Percentiles rank a stretch among this genome's conserved stretches.
These are phyloP conservation scores for Horisme vitalbata DNA, from an alignment of 2,888 invertebrate genomes.

Conservation along the genomic window DNA sequence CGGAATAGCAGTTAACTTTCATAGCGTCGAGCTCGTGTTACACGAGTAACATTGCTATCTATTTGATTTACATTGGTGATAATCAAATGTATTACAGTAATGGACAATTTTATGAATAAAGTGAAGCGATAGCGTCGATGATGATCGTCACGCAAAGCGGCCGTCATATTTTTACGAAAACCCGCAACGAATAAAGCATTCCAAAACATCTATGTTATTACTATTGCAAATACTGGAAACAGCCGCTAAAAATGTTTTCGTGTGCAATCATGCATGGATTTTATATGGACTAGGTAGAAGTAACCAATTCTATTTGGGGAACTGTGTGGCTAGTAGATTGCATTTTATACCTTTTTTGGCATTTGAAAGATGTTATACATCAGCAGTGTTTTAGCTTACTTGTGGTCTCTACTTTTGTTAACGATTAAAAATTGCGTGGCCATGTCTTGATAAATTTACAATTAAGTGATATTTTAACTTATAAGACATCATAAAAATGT, in stretches of 20 bases:
- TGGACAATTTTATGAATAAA: constrained; percentile 51
- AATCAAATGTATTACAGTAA: constrained; percentile 57
- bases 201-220: constrained; percentile 15
- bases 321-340: not conserved
- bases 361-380: too few relatives aligned
- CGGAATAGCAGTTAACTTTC: constrained; percentile 34
- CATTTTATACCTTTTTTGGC: too few relatives aligned
- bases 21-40: constrained; percentile 34
- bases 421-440: too few relatives aligned
- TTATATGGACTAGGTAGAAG: constrained; percentile 11
- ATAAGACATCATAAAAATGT: constrained; percentile 18
- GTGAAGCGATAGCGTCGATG: constrained; percentile 45
- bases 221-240: constrained; percentile 20
- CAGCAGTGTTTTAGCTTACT: too few relatives aligned
- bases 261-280: constrained; percentile 17
- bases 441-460: constrained; percentile 1
- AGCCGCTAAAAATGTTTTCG: constrained; percentile 13
- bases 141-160: constrained; percentile 55
- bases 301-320: constrained; percentile 13
- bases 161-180: constrained; percentile 18
- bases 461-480: constrained; percentile 9
- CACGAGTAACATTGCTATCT: constrained; percentile 38
- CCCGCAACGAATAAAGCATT: constrained; percentile 16
- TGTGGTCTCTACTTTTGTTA: too few relatives aligned
- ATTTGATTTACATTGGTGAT: constrained; percentile 52